Evolutionary conservation across 2,888 invertebrate genomes (phyloP), one percentile per base, ranked within the genome.

Genomic region (Exephanes ischioxanthus): DNA sequence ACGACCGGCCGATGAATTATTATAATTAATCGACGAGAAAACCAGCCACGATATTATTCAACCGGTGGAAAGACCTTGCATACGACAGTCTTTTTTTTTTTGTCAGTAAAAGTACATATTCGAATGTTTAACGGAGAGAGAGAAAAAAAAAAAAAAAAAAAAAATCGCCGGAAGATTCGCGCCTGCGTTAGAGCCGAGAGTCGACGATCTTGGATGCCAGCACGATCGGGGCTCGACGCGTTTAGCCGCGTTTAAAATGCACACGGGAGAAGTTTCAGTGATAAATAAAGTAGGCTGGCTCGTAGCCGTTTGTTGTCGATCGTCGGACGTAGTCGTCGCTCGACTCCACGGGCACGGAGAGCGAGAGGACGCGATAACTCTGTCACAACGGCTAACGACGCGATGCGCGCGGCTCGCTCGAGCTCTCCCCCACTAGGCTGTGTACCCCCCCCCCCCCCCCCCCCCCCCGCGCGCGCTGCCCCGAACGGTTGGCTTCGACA

Each of bases 201-300:
- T 30, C 63, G 45, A 22, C 26, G 45, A 33, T 16, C 33, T 75
- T 11, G 75, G 30, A 48, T 63, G 63, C 75, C 75, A 75, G 61
- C 73, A 63, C 73, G 73, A 14, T 61, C 58, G 19, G n/a, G 3
- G 26, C 9, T 30, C 3, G 3, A 6, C 30, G 45, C 48, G 48
- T 48, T 63, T 33, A 63, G 75, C 33, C n/a, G 53, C 76, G 66
- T 76, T 66, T 1, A 33, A 66, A 66, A n/a, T 76, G 76, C 76
- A 76, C 66, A 66, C 76, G 76, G 16, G 4, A 26, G 5, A 9
- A 11, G 11, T 19, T 66, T 51, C 76, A 11, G 66, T 53, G 76
- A 76, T 67, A 41, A 76, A 76, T 76, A 76, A 76, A 76, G 76
- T 76, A 76, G 76, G 76, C 66, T 67, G 55, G 26, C 51, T 7